Conservation (phyloP, 2,797 vertebrate species). For the Clamator glandarius region DNA sequence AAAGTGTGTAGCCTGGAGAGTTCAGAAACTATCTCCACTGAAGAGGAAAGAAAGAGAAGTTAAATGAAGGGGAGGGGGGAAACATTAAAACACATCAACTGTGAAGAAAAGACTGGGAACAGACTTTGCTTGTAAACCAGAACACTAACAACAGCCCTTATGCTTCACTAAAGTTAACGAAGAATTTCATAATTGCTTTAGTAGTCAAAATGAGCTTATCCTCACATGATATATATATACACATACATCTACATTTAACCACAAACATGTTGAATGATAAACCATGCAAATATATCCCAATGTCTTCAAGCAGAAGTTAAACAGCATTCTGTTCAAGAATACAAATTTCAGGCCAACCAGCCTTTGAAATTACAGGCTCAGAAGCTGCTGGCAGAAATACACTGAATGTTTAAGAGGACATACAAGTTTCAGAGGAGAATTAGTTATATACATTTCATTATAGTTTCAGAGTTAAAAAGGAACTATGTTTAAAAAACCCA, state of each 20-base stretch:
- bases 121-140: background rate
- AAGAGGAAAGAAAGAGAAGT: conserved; percentile 47
- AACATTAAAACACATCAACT: conserved; percentile 25
- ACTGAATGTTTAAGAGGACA: background rate
- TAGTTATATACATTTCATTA: background rate
- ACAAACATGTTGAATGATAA: background rate
- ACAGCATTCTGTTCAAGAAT: background rate
- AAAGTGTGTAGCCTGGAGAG: conserved; percentile 11
- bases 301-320: background rate
- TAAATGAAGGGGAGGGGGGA: background rate
- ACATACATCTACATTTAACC: background rate
- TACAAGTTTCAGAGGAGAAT: background rate
- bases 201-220: background rate
- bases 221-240: background rate
- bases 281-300: background rate
- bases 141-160: background rate
- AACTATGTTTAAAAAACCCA: background rate
- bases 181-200: background rate
- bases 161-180: background rate
- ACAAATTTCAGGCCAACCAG: background rate
- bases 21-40: conserved; percentile 48
- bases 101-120: conserved; percentile 9
- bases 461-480: background rate
- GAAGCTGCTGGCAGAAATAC: background rate
- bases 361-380: background rate